Percentiles rank a stretch among this genome's conserved stretches.
Conservation (phyloP, 2,113 vertebrate species). For the Tauraco erythrolophus region DNA sequence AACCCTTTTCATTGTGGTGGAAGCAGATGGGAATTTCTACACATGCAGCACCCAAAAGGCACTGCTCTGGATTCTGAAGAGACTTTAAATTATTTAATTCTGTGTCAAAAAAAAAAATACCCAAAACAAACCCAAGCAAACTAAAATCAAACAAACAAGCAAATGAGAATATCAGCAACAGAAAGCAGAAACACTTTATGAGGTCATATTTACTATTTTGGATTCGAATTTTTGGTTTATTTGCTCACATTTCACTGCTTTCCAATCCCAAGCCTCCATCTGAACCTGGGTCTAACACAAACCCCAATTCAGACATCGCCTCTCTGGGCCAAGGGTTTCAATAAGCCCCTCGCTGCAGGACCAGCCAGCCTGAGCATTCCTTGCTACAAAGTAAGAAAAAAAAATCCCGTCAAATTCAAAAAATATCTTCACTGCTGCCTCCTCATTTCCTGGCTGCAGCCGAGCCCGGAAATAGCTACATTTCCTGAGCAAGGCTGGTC, state of each 20-base stretch:
- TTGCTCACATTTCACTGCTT: not conserved
- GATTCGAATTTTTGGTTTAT: not conserved
- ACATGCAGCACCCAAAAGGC: not conserved
- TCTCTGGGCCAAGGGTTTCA: not conserved
- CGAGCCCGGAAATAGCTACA: conserved; percentile 57
- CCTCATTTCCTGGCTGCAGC: conserved; percentile 67
- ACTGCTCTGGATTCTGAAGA: not conserved
- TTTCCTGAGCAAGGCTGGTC: conserved; percentile 70
- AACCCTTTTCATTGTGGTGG: not conserved
- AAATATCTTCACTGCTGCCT: conserved; percentile 48
- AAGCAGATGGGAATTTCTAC: not conserved
- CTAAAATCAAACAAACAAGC: not conserved
- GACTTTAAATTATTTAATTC: not conserved
- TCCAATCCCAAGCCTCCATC: not conserved
- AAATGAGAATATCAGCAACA: not conserved
- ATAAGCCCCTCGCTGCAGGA: not conserved
- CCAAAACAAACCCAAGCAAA: not conserved
- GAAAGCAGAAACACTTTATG: not conserved
- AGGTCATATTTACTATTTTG: not conserved
- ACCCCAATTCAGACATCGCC: not conserved
- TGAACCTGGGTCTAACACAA: not conserved
- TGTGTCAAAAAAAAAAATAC: not conserved
- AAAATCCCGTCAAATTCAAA: conserved; percentile 22
- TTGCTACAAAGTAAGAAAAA: not conserved
- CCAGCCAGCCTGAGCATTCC: not conserved